Percentiles rank a stretch among this genome's conserved stretches.
Evolutionary conservation across 2,888 invertebrate genomes (phyloP).

Genomic region (Ophioninae sp.): DNA sequence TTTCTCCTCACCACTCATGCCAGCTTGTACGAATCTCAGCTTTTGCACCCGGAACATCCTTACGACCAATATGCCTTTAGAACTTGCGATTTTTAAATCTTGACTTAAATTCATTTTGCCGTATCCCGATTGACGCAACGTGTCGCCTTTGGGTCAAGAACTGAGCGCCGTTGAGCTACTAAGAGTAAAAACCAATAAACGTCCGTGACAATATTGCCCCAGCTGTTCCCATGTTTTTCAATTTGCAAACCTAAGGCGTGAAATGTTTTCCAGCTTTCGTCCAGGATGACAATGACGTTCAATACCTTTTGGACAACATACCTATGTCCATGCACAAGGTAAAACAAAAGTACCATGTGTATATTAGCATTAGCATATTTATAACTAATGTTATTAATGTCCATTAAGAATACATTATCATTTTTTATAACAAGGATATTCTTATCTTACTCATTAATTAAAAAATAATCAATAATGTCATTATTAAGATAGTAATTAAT

Average conservation of each 20-base stretch:
- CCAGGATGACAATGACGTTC: constrained; percentile 86
- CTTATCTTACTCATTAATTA: not conserved
- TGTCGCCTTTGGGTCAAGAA: too few relatives aligned
- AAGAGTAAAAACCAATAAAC: too few relatives aligned
- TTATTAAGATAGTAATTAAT: not conserved
- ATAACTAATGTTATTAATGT: not conserved
- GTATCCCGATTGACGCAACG: too few relatives aligned
- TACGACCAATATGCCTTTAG: too few relatives aligned
- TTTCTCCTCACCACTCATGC: constrained; percentile 13
- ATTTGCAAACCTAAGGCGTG: not conserved
- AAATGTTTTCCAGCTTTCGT: constrained; percentile 85
- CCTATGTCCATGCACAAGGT: constrained; percentile 83
- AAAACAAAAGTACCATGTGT: constrained; percentile 37
- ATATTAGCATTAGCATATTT: not conserved
- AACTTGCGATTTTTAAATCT: too few relatives aligned
- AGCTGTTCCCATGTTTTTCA: not conserved
- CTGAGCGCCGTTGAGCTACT: too few relatives aligned
- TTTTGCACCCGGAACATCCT: too few relatives aligned
- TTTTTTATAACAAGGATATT: not conserved
- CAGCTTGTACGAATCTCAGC: not conserved
- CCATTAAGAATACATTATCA: not conserved
- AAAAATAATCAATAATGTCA: not conserved
- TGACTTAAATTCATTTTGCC: too few relatives aligned
- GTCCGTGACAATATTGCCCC: not conserved
- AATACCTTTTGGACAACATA: constrained; percentile 86